Percentiles rank a stretch among this genome's conserved stretches.
phyloP scores from a whole-genome alignment of 2,113 vertebrate genomes.

The Pleuronectes platessa region DNA sequence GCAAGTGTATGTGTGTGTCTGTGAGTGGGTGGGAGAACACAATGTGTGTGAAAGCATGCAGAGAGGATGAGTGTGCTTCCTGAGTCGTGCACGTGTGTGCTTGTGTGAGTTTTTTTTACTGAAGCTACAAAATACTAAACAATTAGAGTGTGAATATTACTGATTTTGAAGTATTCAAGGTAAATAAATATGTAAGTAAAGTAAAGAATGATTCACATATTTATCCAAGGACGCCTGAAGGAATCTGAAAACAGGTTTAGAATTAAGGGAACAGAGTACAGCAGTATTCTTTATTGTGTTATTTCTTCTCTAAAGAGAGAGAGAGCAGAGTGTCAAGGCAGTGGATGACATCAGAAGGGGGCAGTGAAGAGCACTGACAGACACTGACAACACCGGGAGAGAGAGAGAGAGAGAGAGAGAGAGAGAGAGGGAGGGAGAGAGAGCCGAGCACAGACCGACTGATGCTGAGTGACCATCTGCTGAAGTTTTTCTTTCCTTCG shows the following conservation, averaged over 20 bases:
- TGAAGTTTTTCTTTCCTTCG: constrained; percentile 28
- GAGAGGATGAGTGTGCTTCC: constrained; percentile 29
- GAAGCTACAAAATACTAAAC: not conserved
- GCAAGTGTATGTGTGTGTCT: constrained; percentile 6
- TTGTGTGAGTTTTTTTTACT: too few species aligned
- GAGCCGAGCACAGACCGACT: not conserved
- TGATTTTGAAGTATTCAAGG: not conserved
- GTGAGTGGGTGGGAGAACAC: constrained; percentile 42
- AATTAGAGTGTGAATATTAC: not conserved
- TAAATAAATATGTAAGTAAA: not conserved
- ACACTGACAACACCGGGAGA: not conserved
- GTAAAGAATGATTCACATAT: not conserved
- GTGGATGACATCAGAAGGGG: constrained; percentile 22
- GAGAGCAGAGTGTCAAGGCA: not conserved
- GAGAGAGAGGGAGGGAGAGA: too few species aligned
- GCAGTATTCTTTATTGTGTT: not conserved
- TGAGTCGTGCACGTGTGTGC: constrained; percentile 1
- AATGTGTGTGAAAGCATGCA: constrained; percentile 43
- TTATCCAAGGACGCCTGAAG: not conserved
- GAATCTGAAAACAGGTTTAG: not conserved
- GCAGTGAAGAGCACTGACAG: not conserved
- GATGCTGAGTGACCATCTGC: constrained; percentile 60
- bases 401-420: not conserved
- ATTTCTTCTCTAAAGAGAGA: not conserved
- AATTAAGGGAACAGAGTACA: not conserved